phyloP scores from a whole-genome alignment of 1,140 invertebrate genomes.

The Drosophila sucinea region DNA sequence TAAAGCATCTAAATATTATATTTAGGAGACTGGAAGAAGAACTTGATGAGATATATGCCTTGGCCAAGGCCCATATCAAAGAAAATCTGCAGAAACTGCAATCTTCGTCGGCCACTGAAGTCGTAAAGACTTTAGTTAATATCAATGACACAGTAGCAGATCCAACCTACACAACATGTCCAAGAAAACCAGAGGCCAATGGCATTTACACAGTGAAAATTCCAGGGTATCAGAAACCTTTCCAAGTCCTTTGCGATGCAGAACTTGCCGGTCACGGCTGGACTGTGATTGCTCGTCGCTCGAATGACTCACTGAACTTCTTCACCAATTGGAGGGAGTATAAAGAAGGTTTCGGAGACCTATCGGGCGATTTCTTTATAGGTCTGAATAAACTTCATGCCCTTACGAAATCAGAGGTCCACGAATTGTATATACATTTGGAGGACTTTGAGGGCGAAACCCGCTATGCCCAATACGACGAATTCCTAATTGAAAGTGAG shows the following conservation, averaged over 20 bases:
- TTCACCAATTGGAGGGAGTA: background rate
- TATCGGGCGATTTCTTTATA: background rate
- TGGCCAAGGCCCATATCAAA: constrained; percentile 1
- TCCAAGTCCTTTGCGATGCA: constrained; percentile 1
- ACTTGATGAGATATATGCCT: constrained; percentile 8
- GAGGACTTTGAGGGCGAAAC: constrained; percentile 7
- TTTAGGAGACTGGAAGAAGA: constrained; percentile 2
- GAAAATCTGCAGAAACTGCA: background rate
- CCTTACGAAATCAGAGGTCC: constrained; percentile 6
- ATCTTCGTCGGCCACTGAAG: background rate
- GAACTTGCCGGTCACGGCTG: constrained; percentile 5
- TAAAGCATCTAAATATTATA: background rate
- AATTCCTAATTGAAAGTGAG: constrained; percentile 7
- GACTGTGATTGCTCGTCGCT: constrained; percentile 16
- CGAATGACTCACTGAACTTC: background rate
- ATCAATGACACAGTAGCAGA: background rate
- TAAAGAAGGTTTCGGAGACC: background rate
- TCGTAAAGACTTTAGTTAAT: background rate
- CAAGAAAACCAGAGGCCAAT: background rate
- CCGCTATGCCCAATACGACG: constrained; percentile 3
- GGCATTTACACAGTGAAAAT: constrained; percentile 4
- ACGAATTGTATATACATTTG: constrained; percentile 10
- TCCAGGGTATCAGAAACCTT: background rate
- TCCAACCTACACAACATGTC: constrained; percentile 1
- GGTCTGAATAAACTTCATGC: constrained; percentile 15